Evolutionary conservation across 2,797 vertebrate species (phyloP).

Genomic region (Allobates femoralis): DNA sequence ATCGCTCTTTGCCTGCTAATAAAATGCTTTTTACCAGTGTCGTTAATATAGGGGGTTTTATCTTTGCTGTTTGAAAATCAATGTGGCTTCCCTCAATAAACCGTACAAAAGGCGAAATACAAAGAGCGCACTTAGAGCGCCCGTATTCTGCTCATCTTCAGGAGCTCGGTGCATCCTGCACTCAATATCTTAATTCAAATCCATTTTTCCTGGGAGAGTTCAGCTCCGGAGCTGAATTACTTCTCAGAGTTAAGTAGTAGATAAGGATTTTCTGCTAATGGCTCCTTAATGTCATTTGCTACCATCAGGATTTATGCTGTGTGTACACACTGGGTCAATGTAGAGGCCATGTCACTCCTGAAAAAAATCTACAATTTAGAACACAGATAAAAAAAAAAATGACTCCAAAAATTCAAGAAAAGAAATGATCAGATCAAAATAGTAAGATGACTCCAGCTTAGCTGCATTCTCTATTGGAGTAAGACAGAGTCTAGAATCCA

Average conservation of each 20-base stretch:
- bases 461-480: neutral
- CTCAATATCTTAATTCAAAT: slow-evolving; percentile 32
- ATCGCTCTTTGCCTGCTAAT: slow-evolving; percentile 16
- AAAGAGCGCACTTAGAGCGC: neutral
- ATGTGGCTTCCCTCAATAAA: slow-evolving; percentile 33
- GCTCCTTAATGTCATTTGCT: neutral
- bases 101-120: neutral
- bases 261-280: slow-evolving; percentile 8
- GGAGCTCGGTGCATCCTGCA: neutral
- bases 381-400: no score
- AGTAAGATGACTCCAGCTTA: neutral
- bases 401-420: neutral
- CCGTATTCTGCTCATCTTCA: slow-evolving; percentile 7
- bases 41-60: slow-evolving; percentile 45
- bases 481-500: neutral
- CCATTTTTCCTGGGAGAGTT: slow-evolving; percentile 12
- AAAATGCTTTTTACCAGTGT: slow-evolving; percentile 20
- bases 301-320: neutral
- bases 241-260: neutral
- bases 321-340: neutral
- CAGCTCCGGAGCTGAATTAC: slow-evolving; percentile 5
- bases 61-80: slow-evolving; percentile 20
- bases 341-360: neutral
- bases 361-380: no score
- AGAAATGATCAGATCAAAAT: neutral